These are phyloP conservation scores for Anastatus disparis DNA, from an alignment of 1,140 invertebrate species.

Conservation along the genomic window DNA sequence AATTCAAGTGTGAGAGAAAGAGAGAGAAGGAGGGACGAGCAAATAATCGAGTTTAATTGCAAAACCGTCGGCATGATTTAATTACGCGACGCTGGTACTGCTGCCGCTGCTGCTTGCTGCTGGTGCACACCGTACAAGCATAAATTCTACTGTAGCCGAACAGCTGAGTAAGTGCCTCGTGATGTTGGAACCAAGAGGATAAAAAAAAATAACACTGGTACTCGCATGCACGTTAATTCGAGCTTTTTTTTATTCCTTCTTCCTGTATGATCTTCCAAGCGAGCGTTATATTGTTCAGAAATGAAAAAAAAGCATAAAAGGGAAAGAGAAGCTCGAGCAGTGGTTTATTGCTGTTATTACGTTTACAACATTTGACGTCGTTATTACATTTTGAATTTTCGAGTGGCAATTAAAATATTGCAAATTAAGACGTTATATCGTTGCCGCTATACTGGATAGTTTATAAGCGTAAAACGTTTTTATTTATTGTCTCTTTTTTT, in stretches of 20 bases:
- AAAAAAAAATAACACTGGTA: not conserved
- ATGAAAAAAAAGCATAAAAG: not conserved
- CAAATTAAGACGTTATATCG: constrained; percentile 25
- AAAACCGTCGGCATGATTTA: constrained; percentile 69
- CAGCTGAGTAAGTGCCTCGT: constrained; percentile 33
- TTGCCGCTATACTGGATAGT: no score
- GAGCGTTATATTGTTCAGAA: constrained; percentile 2
- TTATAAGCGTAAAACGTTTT: no score
- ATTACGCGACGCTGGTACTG: constrained; percentile 61
- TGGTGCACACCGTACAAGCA: not conserved
- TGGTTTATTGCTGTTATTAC: constrained; percentile 35
- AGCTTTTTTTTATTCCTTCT: not conserved
- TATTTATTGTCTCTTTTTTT: not conserved
- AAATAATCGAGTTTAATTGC: constrained; percentile 70
- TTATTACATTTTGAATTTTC: constrained; percentile 27
- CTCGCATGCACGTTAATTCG: constrained; percentile 19
- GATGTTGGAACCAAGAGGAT: not conserved
- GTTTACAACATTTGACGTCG: constrained; percentile 14
- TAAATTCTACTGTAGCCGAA: constrained; percentile 31
- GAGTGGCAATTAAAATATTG: constrained; percentile 31
- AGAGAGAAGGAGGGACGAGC: constrained; percentile 59
- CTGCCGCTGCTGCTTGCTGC: constrained; percentile 31
- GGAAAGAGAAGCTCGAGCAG: not conserved
- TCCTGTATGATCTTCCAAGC: not conserved
- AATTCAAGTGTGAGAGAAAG: constrained; percentile 50